These are phyloP conservation scores for Allophyes oxyacanthae DNA, from an alignment of 2,888 invertebrate genomes.

Conservation along the genomic window DNA sequence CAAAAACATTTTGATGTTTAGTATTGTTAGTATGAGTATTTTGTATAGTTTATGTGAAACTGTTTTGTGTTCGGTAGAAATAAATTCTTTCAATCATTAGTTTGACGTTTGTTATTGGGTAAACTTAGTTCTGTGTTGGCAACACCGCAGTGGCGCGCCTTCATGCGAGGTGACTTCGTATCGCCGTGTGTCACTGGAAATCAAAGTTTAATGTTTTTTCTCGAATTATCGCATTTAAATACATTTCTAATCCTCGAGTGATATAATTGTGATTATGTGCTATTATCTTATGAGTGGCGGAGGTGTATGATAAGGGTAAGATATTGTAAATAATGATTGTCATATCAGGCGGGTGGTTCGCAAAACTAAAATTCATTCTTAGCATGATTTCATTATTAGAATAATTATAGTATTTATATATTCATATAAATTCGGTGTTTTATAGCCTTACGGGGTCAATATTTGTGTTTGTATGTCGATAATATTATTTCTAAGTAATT, in stretches of 20 bases:
- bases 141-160: conserved; percentile 81
- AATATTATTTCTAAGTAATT: conserved; percentile 11
- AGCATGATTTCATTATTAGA: conserved; percentile 36
- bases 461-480: not conserved
- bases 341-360: conserved; percentile 67
- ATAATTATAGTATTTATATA: conserved; percentile 42
- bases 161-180: conserved; percentile 70
- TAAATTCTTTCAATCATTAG: conserved; percentile 31
- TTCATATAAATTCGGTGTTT: conserved; percentile 22
- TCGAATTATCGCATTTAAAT: conserved; percentile 70
- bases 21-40: conserved; percentile 7
- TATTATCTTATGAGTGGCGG: conserved; percentile 78
- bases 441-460: conserved; percentile 22
- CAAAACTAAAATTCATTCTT: conserved; percentile 52
- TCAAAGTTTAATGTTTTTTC: conserved; percentile 82
- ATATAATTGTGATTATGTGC: conserved; percentile 85
- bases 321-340: conserved; percentile 67
- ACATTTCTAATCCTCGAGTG: conserved; percentile 67
- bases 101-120: conserved; percentile 56
- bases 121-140: conserved; percentile 61
- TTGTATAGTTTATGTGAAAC: conserved; percentile 8
- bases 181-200: conserved; percentile 74
- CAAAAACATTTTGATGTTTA: conserved; percentile 9
- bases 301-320: conserved; percentile 86
- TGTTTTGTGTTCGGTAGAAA: conserved; percentile 29